These are phyloP conservation scores for Rhinolophus sinicus DNA, from an alignment of 2,113 vertebrate genomes.

Conservation along the genomic window DNA sequence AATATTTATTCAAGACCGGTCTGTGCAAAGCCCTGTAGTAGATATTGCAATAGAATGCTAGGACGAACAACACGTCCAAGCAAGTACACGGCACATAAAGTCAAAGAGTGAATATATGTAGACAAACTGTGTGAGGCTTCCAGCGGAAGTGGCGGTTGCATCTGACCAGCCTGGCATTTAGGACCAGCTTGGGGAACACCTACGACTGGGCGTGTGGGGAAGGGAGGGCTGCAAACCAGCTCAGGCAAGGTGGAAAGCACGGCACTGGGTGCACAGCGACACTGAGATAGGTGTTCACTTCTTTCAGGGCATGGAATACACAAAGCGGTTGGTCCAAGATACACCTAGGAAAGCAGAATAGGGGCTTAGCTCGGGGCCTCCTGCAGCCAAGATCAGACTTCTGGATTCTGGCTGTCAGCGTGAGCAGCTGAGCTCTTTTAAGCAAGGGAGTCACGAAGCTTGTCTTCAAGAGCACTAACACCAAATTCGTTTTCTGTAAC, in stretches of 20 bases:
- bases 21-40: neutral
- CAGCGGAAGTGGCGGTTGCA: neutral
- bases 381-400: neutral
- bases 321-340: neutral
- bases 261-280: neutral
- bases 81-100: neutral
- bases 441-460: neutral
- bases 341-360: neutral
- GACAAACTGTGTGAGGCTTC: no score
- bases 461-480: neutral
- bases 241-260: neutral
- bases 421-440: neutral
- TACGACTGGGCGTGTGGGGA: accelerated
- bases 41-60: neutral
- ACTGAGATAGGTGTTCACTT: neutral
- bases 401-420: neutral
- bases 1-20: neutral
- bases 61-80: neutral
- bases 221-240: neutral
- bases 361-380: accelerated
- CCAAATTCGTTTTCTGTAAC: neutral
- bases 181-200: neutral
- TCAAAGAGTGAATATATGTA: neutral
- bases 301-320: neutral
- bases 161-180: neutral